Conservation (phyloP, 2,113 vertebrate genomes). For the Genyomyrus donnyi region DNA sequence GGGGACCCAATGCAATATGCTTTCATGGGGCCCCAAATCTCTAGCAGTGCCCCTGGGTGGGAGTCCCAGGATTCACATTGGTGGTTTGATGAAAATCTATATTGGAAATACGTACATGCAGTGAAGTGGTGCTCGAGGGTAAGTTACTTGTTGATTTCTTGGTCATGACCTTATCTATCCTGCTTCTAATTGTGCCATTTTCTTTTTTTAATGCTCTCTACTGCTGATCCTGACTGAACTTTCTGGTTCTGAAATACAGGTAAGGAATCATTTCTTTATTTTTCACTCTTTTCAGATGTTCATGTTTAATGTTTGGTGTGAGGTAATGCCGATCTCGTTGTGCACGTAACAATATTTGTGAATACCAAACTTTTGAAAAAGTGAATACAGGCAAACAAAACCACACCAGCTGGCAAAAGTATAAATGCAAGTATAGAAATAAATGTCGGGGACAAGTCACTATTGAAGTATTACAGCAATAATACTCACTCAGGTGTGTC, state of each 20-base stretch:
- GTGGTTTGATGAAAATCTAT: not conserved
- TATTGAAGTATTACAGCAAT: not conserved
- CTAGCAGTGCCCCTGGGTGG: not conserved
- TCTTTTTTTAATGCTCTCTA: not conserved
- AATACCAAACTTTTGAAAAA: not conserved
- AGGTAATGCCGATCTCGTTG: not conserved
- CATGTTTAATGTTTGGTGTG: not conserved
- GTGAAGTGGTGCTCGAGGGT: not conserved
- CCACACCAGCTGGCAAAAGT: not conserved
- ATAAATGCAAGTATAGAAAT: not conserved
- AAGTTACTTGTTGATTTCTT: not conserved
- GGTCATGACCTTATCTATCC: not conserved
- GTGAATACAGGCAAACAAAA: not conserved
- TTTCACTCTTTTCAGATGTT: not conserved
- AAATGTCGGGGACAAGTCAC: not conserved
- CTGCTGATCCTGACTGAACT: not conserved
- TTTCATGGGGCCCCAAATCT: not conserved
- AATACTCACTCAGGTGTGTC: not conserved
- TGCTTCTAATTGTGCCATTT: not conserved
- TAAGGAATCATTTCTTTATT: not conserved
- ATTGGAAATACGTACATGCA: not conserved
- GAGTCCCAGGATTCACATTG: not conserved
- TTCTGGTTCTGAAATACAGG: not conserved
- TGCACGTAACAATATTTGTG: not conserved
- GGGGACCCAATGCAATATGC: not conserved